Percentiles rank a stretch among this genome's conserved stretches.
These are phyloP conservation scores for Leucozona laternaria DNA, from an alignment of 2,888 invertebrate species.

Conservation along the genomic window DNA sequence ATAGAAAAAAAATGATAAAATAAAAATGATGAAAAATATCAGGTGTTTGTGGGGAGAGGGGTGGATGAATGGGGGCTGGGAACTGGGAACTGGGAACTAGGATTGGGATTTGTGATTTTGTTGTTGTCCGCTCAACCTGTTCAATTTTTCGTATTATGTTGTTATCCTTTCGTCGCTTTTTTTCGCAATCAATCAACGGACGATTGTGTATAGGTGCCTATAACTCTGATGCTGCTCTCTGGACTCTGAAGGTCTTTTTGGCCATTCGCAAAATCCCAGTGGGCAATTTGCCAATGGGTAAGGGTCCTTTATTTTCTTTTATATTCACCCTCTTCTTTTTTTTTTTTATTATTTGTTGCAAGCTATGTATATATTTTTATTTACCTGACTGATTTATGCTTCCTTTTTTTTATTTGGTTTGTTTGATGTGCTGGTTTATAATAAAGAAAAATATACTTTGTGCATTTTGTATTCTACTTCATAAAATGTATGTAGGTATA, in stretches of 20 bases:
- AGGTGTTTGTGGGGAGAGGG: constrained; percentile 52
- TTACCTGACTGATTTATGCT: constrained; percentile 73
- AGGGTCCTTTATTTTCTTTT: constrained; percentile 38
- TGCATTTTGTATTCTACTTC: constrained; percentile 18
- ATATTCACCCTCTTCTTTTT: constrained; percentile 12
- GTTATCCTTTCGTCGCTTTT: constrained; percentile 71
- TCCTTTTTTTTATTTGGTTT: constrained; percentile 10
- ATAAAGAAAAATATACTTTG: constrained; percentile 55
- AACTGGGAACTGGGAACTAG: too few relatives aligned
- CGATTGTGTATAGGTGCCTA: constrained; percentile 70
- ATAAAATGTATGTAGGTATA: constrained; percentile 12
- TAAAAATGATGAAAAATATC: constrained; percentile 45
- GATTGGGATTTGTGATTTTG: constrained; percentile 32
- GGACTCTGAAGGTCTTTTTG: constrained; percentile 58
- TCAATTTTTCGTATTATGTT: constrained; percentile 40
- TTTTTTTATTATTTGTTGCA: constrained; percentile 3
- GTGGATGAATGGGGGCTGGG: too few relatives aligned
- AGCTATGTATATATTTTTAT: constrained; percentile 55
- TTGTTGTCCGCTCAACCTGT: constrained; percentile 13
- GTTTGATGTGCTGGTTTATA: constrained; percentile 47
- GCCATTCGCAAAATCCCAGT: constrained; percentile 49
- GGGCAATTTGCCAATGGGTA: constrained; percentile 71
- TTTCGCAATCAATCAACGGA: constrained; percentile 73
- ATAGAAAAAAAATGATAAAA: not conserved
- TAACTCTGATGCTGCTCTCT: constrained; percentile 26